Evolutionary conservation across 2,797 vertebrate genomes (phyloP).

Genomic region (Pangasius sanitwongsei): DNA sequence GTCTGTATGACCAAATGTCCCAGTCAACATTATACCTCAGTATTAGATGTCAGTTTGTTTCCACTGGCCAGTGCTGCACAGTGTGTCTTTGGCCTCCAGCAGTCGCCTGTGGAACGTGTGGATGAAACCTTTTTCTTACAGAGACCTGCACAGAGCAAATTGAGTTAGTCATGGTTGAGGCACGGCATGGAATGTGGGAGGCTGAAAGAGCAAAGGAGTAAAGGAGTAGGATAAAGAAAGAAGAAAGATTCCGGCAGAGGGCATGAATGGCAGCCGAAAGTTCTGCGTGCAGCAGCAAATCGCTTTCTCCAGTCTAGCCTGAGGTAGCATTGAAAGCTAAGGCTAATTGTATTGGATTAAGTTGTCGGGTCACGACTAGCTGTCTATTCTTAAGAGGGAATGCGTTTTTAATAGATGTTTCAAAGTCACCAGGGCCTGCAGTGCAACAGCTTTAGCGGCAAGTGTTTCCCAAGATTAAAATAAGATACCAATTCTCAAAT

Average conservation of each 20-base stretch:
- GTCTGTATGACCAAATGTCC: conserved; percentile 23
- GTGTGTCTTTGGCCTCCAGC: conserved; percentile 48
- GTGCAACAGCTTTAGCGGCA: background rate
- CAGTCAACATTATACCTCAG: conserved; percentile 32
- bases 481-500: background rate
- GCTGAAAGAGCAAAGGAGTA: conserved; percentile 41
- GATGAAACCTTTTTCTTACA: conserved; percentile 64
- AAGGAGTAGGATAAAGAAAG: conserved; percentile 48
- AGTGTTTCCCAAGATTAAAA: conserved; percentile 3
- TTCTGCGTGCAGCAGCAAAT: conserved; percentile 40
- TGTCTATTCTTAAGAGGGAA: conserved; percentile 21
- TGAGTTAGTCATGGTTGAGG: conserved; percentile 78
- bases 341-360: conserved; percentile 44
- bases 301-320: conserved; percentile 3
- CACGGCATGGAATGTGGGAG: conserved; percentile 76
- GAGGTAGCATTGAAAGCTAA: conserved; percentile 27
- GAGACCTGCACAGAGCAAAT: conserved; percentile 76
- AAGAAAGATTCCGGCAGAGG: conserved; percentile 55
- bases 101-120: conserved; percentile 48
- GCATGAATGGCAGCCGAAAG: conserved; percentile 63
- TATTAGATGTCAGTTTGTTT: conserved; percentile 47
- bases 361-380: conserved; percentile 34
- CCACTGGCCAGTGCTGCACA: conserved; percentile 10
- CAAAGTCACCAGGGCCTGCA: background rate
- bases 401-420: background rate